Evolutionary conservation across 2,113 vertebrate species (phyloP).

Genomic region (Phrynosoma blainvillii): DNA sequence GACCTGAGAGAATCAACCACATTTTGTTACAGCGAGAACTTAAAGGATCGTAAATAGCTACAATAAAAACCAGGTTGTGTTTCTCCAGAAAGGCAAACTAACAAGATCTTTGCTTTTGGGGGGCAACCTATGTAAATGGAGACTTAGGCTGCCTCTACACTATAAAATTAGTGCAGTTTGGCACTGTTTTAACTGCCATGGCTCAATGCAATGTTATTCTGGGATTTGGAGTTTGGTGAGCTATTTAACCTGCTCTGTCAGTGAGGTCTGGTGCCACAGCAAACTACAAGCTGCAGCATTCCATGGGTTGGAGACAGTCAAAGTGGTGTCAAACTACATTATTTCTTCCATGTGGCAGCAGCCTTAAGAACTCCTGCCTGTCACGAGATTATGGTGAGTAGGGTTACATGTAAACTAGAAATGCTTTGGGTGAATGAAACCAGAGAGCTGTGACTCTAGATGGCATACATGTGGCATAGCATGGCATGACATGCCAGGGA

Average conservation of each 20-base stretch:
- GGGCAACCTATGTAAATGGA: not conserved
- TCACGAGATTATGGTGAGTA: not conserved
- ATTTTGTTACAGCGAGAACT: not conserved
- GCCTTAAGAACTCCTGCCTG: not conserved
- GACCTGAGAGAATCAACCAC: conserved; percentile 1
- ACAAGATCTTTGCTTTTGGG: not conserved
- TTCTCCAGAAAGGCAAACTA: conserved; percentile 19
- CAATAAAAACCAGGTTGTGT: not conserved
- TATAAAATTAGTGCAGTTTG: too few relatives aligned
- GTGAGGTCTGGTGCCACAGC: too few relatives aligned
- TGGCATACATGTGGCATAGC: not conserved
- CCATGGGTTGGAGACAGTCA: too few relatives aligned
- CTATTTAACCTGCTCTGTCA: too few relatives aligned
- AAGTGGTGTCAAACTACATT: too few relatives aligned
- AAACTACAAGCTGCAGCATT: too few relatives aligned
- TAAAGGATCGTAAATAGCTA: conserved; percentile 3
- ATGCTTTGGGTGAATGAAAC: not conserved
- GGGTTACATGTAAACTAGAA: not conserved
- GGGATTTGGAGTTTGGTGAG: too few relatives aligned
- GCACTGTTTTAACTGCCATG: too few relatives aligned
- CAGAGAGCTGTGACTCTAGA: not conserved
- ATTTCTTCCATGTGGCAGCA: too few relatives aligned
- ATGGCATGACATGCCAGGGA: not conserved
- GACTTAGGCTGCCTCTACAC: not conserved
- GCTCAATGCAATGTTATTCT: too few relatives aligned